These are phyloP conservation scores for Eremobia ochroleuca DNA, from an alignment of 2,888 invertebrate genomes.

Conservation along the genomic window DNA sequence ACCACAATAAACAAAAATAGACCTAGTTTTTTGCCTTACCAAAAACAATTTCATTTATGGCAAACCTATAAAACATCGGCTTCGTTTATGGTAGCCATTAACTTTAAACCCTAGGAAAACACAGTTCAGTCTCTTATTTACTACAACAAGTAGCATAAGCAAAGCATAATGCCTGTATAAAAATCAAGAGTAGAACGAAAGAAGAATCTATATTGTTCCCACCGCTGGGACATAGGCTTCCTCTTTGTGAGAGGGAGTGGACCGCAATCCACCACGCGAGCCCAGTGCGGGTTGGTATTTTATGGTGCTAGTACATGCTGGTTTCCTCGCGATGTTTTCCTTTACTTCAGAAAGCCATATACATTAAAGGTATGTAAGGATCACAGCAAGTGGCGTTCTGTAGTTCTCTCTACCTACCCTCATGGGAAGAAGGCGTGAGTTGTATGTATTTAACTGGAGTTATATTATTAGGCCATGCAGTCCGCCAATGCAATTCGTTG, in stretches of 20 bases:
- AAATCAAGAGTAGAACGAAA: no score
- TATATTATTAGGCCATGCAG: background rate
- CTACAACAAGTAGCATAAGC: background rate
- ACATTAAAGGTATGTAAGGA: background rate
- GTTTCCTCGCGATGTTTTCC: no score
- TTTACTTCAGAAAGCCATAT: background rate
- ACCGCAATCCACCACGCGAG: no score
- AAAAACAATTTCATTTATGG: constrained; percentile 29
- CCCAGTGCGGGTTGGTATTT: no score
- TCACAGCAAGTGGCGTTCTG: background rate
- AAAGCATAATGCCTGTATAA: no score
- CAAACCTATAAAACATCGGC: constrained; percentile 37
- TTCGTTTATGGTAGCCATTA: constrained; percentile 37
- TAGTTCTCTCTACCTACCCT: background rate
- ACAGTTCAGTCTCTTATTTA: constrained; percentile 21
- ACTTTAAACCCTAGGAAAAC: constrained; percentile 18
- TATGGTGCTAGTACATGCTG: no score
- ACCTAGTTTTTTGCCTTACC: constrained; percentile 13
- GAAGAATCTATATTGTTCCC: background rate
- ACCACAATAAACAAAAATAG: constrained; percentile 10
- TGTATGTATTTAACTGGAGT: background rate
- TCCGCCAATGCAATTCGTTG: background rate
- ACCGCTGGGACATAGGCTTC: background rate
- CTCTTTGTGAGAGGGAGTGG: no score
- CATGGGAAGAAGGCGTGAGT: background rate